Base-by-base conservation (phyloP, 2,113 vertebrate species). In the Sarotherodon lohbergeri region DNA sequence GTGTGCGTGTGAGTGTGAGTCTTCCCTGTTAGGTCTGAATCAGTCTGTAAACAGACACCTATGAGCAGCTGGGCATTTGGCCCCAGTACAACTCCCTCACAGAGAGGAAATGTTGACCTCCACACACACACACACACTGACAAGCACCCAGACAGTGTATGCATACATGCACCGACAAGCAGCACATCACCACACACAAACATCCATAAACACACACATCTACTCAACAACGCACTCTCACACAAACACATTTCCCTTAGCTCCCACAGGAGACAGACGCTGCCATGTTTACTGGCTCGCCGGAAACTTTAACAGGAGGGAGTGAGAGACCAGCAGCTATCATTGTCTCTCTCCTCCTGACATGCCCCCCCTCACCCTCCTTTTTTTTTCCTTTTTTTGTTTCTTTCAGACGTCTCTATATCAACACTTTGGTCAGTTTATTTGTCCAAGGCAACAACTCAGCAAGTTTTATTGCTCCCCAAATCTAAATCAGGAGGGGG, bases 391-490 rank as follows among this genome's bases (percentile, higher is more conserved):
- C 95, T 50, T 57, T 81, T 82, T 57, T 50, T 59, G 83, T 84
- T 85, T 97, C 96, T 98, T 98, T 89, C 46, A 61, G 90, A 93
- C 90, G 79, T 93, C 89, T 97, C 97, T 97, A 96, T 97, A 97
- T 98, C 97, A 97, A 97, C 97, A 98, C 97, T 98, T 97, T 88
- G 89, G 85, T 4, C 73, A 82, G 97, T 98, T 98, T 98, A 97
- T 98, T 99, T 98, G 97, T 97, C 96, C 96, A 96, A 94, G 96
- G 95, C 96, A 97, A 91, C 97, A 96, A 96, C 97, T 84, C 97
- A 93, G 95, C 95, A 95, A 96, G 97, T 98, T 98, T 98, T 98
- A 98, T 97, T 96, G 94, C 97, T 91, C 91, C 95, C 95, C 95
- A 95, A 91, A 97, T 97, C 95, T 96, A 96, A 97, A 96, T 94